These are phyloP conservation scores for Pollenia griseotomentosa DNA, from an alignment of 2,888 invertebrate species.

Conservation along the genomic window DNA sequence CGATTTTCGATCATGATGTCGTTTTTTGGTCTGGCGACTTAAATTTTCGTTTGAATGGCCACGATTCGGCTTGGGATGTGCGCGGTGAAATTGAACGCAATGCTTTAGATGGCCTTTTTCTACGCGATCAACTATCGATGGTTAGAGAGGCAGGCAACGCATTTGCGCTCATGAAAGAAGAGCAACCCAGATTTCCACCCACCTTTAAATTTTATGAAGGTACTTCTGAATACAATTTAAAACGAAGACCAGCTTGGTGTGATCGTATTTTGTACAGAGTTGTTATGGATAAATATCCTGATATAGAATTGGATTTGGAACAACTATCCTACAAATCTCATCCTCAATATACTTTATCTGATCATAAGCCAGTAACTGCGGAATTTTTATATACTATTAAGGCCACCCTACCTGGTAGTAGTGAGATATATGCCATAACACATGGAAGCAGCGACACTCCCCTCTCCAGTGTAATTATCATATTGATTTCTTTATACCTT, in stretches of 20 bases:
- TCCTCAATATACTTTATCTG: conserved; percentile 91
- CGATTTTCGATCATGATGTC: conserved; percentile 97
- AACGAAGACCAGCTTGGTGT: conserved; percentile 97
- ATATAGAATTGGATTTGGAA: conserved; percentile 89
- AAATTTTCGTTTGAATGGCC: conserved; percentile 92
- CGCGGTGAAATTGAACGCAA: conserved; percentile 87
- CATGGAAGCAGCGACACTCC: conserved; percentile 76
- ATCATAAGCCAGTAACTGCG: conserved; percentile 96
- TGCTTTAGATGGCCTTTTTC: conserved; percentile 87
- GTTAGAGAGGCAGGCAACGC: conserved; percentile 91
- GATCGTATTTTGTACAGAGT: conserved; percentile 96
- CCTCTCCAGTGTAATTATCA: conserved; percentile 77
- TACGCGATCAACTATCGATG: conserved; percentile 90
- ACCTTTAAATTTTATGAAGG: conserved; percentile 94
- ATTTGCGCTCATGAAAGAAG: conserved; percentile 92
- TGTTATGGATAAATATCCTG: conserved; percentile 92
- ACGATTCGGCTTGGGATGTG: conserved; percentile 88
- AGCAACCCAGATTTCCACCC: conserved; percentile 91
- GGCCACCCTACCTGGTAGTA: conserved; percentile 74
- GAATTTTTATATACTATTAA: conserved; percentile 86
- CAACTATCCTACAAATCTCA: conserved; percentile 91
- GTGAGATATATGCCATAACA: conserved; percentile 80
- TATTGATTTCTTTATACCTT: conserved; percentile 74
- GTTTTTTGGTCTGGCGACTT: conserved; percentile 97
- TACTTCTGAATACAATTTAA: conserved; percentile 90